Evolutionary conservation across 2,888 invertebrate species (phyloP), one percentile per base, ranked within the genome.

Genomic region (Apotomis capreana): DNA sequence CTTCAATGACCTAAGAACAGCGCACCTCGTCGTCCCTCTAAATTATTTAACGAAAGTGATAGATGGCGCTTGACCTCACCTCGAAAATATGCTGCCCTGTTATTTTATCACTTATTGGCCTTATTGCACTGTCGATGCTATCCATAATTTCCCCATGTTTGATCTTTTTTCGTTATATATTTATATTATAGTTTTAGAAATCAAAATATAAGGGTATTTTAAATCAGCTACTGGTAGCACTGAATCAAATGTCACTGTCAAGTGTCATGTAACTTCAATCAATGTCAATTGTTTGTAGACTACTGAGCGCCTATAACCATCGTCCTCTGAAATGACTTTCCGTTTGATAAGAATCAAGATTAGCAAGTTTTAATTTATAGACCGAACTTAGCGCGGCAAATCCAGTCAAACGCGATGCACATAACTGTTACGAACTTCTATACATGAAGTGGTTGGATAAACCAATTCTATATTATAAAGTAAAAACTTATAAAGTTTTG

Each of bases 281-380:
- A 71, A 68, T 68, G 61, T 52, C 52, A 61, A n/a, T 26, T 26
- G 26, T 26, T 26, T 26, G 44, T 46, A n/a, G 44, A 10, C 15
- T 9, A 4, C 0, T 8, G 5, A 9, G 10, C 49, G 9, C 3
- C 49, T 49, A 63, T 36, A 13, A n/a, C 37, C 51, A 52, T 57
- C 8, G 37, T 52, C 13, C 51, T 36, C 36, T 26, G 2, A 26
- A 26, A 57, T 12, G 2, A 55, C 54, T 44, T 54, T 68, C 62
- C 37, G 15, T 6, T 52, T 63, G 72, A 63, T 72, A 68, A 72
- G 46, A 49, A 72, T 68, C 63, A 46, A 63, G 72, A 72, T 72
- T 26, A 72, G 58, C 8, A 72, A 72, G 68, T 72, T 68, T 72
- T 72, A 36, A 68, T 61, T 70, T 67, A 72, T 58, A 58, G 68